Base-by-base conservation (phyloP, 2,888 invertebrate species). In the Agriotes lineatus region DNA sequence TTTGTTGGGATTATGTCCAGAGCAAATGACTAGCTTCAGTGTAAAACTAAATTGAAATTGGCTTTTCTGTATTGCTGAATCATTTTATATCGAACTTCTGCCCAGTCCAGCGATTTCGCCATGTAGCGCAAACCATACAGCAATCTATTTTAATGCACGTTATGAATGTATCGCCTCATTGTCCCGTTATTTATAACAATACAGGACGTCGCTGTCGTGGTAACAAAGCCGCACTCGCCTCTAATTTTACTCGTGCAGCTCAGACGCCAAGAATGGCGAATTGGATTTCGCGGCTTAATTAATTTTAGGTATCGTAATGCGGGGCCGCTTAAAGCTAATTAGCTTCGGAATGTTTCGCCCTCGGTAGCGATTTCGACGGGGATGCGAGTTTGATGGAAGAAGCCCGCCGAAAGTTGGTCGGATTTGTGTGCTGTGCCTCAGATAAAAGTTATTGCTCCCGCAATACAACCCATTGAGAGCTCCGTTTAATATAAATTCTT, bases 401-500 rank as follows among this genome's bases (percentile, higher is more conserved):
- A 7, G 42, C 9, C 16, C 16, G 33, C 18, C 18, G 52, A 52
- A 30, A 52, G 33, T 52, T 52, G n/a, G 12, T 33, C 18, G 33
- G 52, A 52, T 52, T 52, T 52, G 12, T 12, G 1, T 48, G 10
- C 48, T 48, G 48, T 22, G 22, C 48, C 22, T 14, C 22, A n/a
- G 48, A 48, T 48, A 48, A 48, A 48, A 48, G 48, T 48, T 48
- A 48, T 48, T 48, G 48, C 52, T 33, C 18, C 33, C 33, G 33
- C 52, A 52, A 52, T 30, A 52, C 9, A 14, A 52, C 9, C 52
- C 33, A 52, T 25, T 25, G 25, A 25, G 5, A 33, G 52, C 35
- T 18, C 9, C 25, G 16, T 52, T 52, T 52, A 52, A 52, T 52
- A 52, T 52, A 52, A 52, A 52, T 52, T 52, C 52, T 19, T 52